phyloP scores from a whole-genome alignment of 2,113 vertebrate species.

The Scortum barcoo region DNA sequence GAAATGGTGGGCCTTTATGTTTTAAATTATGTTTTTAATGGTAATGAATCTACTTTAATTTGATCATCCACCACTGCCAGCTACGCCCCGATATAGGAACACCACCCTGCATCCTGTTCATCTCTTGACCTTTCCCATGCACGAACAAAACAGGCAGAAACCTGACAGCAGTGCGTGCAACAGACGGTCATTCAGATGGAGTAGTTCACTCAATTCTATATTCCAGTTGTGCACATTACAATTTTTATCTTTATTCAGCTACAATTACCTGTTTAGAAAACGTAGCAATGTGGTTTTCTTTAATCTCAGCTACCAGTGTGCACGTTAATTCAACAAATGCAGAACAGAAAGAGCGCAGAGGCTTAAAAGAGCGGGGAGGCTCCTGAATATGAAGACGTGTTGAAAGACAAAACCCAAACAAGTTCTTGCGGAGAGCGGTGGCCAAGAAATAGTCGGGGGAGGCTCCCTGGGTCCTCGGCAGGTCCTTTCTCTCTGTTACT shows the following conservation, averaged over 20 bases:
- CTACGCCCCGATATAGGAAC: constrained; percentile 27
- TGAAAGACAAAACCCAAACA: constrained; percentile 45
- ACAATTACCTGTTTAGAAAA: not conserved
- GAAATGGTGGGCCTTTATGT: constrained; percentile 44
- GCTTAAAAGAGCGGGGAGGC: constrained; percentile 11
- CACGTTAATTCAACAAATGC: not conserved
- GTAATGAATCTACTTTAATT: constrained; percentile 65
- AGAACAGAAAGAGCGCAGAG: constrained; percentile 20
- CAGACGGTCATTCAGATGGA: not conserved
- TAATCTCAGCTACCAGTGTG: not conserved
- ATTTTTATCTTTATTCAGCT: constrained; percentile 3
- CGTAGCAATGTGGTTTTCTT: not conserved
- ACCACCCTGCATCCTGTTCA: constrained; percentile 32
- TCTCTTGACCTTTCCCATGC: constrained; percentile 64
- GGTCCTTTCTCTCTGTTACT: constrained; percentile 44
- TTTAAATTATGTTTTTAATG: constrained; percentile 63
- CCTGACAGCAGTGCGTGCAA: not conserved
- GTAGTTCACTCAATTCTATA: not conserved
- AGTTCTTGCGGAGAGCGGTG: constrained; percentile 40
- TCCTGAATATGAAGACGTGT: constrained; percentile 62
- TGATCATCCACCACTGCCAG: constrained; percentile 61
- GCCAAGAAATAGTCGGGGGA: constrained; percentile 35
- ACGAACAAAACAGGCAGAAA: constrained; percentile 22
- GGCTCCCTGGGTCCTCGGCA: constrained; percentile 40
- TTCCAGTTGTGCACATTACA: not conserved